Evolutionary conservation across 2,888 invertebrate species (phyloP).

Genomic region (Caenorhabditis japonica): DNA sequence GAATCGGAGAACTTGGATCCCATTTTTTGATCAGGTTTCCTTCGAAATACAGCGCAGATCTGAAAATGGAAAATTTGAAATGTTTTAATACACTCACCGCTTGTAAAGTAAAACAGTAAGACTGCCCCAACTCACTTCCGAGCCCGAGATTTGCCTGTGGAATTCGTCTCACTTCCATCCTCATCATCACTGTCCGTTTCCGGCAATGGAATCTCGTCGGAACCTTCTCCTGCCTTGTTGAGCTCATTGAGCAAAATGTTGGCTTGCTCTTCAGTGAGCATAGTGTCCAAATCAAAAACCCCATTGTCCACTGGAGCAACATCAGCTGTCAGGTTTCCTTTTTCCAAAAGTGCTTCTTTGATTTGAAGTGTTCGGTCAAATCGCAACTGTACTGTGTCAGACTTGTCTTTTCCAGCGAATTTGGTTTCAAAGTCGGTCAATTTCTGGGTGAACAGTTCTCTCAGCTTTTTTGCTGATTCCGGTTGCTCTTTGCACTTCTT

Average conservation of each 20-base stretch:
- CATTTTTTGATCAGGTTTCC: constrained; percentile 67
- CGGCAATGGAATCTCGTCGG: constrained; percentile 53
- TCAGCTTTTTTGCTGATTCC: constrained; percentile 38
- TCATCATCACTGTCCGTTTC: constrained; percentile 36
- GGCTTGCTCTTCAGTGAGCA: constrained; percentile 74
- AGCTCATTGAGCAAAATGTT: constrained; percentile 72
- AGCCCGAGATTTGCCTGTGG: constrained; percentile 9
- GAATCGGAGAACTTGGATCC: constrained; percentile 69
- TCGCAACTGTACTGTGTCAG: constrained; percentile 65
- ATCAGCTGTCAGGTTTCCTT: constrained; percentile 67
- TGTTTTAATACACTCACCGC: too few relatives aligned
- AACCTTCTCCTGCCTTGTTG: constrained; percentile 62
- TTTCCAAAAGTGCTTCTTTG: constrained; percentile 72
- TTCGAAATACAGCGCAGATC: constrained; percentile 66
- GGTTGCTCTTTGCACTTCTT: constrained; percentile 56
- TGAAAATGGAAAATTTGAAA: too few relatives aligned
- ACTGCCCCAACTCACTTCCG: constrained; percentile 43
- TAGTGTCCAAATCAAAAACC: constrained; percentile 73
- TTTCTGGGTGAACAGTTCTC: constrained; percentile 51
- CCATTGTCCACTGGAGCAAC: constrained; percentile 73
- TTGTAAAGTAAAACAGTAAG: too few relatives aligned
- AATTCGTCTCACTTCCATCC: constrained; percentile 9
- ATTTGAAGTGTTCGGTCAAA: constrained; percentile 74
- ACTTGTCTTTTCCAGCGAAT: constrained; percentile 46
- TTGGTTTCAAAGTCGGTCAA: constrained; percentile 44